A percentile compares a stretch with the other conserved stretches of the same genome.
Conservation (phyloP, 2,797 vertebrate species). For the Limosa lapponica region DNA sequence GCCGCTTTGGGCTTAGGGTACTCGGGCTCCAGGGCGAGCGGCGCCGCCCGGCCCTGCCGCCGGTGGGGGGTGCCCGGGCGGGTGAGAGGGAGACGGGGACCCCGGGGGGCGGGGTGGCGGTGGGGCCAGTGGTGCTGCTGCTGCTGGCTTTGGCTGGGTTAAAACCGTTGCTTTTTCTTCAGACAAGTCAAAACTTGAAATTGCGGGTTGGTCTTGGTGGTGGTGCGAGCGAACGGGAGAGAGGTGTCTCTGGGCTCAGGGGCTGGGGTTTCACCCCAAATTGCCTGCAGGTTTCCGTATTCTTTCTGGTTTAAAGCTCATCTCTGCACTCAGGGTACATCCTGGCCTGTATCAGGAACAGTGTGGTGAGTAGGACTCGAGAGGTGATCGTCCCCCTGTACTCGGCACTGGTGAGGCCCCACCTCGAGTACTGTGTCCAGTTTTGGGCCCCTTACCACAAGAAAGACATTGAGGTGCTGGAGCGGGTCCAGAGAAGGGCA, state of each 20-base stretch:
- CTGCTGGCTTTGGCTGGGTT: background rate
- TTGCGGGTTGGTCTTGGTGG: accelerated
- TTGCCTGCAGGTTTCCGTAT: accelerated
- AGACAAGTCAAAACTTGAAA: accelerated
- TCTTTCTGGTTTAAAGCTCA: no score
- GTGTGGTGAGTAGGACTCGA: no score
- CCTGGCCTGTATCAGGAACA: no score
- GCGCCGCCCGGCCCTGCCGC: no score
- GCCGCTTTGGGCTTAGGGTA: background rate
- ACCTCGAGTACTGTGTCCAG: no score
- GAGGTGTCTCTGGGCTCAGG: accelerated
- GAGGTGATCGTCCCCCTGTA: no score
- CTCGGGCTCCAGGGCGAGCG: no score
- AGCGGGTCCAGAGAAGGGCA: no score
- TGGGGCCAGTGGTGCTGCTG: background rate
- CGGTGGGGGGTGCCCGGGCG: background rate
- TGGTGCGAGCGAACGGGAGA: accelerated
- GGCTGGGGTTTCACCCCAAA: accelerated
- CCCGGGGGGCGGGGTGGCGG: accelerated
- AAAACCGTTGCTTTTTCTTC: background rate
- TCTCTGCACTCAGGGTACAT: no score
- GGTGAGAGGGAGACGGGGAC: background rate
- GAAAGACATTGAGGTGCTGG: no score
- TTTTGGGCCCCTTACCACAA: no score
- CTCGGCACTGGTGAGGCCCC: no score